Conservation (phyloP, 2,797 vertebrate species). For the Sebastolobus altivelis region DNA sequence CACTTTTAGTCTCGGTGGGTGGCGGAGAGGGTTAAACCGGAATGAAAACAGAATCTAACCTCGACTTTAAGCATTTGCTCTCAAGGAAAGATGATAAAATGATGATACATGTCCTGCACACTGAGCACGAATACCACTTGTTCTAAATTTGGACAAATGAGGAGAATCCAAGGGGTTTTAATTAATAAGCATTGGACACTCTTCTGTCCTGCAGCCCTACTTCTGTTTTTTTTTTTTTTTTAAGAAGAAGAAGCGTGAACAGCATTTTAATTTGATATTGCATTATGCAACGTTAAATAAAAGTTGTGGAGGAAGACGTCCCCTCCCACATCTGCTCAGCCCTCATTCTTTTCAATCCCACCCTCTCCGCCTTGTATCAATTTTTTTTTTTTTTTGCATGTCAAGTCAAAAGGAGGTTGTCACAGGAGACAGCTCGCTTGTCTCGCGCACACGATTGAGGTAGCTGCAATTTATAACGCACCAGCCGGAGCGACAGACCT, state of each 20-base stretch:
- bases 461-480: slow-evolving; percentile 67
- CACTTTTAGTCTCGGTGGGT: neutral
- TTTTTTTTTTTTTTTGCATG: slow-evolving; percentile 65
- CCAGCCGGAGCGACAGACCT: slow-evolving; percentile 60
- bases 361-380: slow-evolving; percentile 54
- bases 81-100: slow-evolving; percentile 9
- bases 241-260: neutral
- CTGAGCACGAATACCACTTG: slow-evolving; percentile 21
- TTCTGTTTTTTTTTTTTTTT: neutral
- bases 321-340: slow-evolving; percentile 53
- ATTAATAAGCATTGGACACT: slow-evolving; percentile 29
- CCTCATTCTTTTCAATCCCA: slow-evolving; percentile 39
- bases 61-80: slow-evolving; percentile 5
- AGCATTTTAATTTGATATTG: slow-evolving; percentile 33
- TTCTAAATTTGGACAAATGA: slow-evolving; percentile 39
- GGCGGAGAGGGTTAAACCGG: neutral
- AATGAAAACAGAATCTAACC: slow-evolving; percentile 21
- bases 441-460: slow-evolving; percentile 64
- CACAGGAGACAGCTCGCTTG: slow-evolving; percentile 70
- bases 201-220: slow-evolving; percentile 36
- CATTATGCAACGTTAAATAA: slow-evolving; percentile 43
- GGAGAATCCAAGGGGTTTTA: slow-evolving; percentile 37
- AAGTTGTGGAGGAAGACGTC: slow-evolving; percentile 53
- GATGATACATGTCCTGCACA: slow-evolving; percentile 22
- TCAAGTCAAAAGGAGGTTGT: slow-evolving; percentile 75